Conservation (phyloP, 2,113 vertebrate species). For the Calypte anna region DNA sequence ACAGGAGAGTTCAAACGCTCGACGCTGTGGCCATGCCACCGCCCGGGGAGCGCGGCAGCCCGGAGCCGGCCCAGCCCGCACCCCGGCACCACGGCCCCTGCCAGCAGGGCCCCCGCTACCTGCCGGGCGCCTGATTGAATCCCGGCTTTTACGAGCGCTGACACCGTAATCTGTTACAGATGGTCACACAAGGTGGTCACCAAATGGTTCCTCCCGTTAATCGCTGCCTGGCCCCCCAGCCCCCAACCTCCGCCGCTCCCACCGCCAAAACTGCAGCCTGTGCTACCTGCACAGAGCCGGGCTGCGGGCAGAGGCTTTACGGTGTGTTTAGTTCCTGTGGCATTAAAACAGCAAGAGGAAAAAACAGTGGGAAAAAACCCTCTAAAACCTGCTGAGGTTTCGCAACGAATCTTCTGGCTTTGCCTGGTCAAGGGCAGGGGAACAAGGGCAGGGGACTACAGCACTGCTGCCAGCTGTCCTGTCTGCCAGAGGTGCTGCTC, state of each 20-base stretch:
- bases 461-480: background rate
- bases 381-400: background rate
- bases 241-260: background rate
- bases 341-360: background rate
- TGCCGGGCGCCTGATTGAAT: conserved; percentile 63
- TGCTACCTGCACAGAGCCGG: conserved; percentile 5
- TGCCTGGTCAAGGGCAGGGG: accelerated
- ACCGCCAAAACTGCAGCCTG: background rate
- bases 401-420: accelerated
- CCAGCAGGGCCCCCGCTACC: background rate
- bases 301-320: background rate
- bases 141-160: conserved; percentile 31
- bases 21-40: background rate
- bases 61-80: background rate
- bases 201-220: conserved; percentile 57
- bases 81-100: background rate
- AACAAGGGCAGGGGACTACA: accelerated
- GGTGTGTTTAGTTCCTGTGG: conserved; percentile 36
- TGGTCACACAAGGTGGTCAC: conserved; percentile 75
- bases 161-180: conserved; percentile 71
- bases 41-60: background rate
- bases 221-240: background rate
- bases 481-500: background rate
- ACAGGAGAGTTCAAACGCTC: background rate
- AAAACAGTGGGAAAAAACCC: background rate